Base-by-base conservation (phyloP, 2,888 invertebrate genomes). In the Sarcophaga variegata region DNA sequence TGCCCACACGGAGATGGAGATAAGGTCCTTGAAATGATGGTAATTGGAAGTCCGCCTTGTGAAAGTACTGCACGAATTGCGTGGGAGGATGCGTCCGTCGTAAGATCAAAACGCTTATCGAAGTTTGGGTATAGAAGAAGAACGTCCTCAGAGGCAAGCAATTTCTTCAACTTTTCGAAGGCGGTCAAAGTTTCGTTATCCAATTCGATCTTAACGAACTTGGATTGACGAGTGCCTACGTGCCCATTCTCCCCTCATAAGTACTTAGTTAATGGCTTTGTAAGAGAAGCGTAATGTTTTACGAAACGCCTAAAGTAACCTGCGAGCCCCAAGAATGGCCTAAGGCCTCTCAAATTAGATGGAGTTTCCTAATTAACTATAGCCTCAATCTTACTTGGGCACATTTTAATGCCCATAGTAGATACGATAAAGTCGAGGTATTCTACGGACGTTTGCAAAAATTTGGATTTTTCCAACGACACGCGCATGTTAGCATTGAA, bases 361-460 rank as follows among this genome's bases (percentile, higher is more conserved):
- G 83, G 83, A 17, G 47, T 27, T 20, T 69, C 63, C 17, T 83
- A 81, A 66, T 69, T 79, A 20, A 75, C 47, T 66, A 81, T 87
- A 22, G 62, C 59, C 20, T 79, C 47, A 14, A 82, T 70, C 59
- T 78, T 81, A 70, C 72, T 25, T 17, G 69, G 77, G 20, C 69
- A 77, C 14, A 79, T 82, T 79, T 17, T 85, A 17, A 85, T 78
- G n/a, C 84, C 90, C 0, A 89, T 89, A 14, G 81, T 82, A 2
- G 88, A 89, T 27, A 89, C 84, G 6, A 91, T 74, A 75, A 91
- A 91, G 5, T 92, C 92, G 27, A 93, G 87, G 81, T 89, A 92
- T 54, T 89, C 89, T 1, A 92, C 89, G 72, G 89, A 87, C 27
- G 89, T 89, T 64, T 81, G 82, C 11, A 91, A 83, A 84, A 92